Evolutionary conservation across 2,113 vertebrate species (phyloP).

Genomic region (Plecturocebus donacophilus): DNA sequence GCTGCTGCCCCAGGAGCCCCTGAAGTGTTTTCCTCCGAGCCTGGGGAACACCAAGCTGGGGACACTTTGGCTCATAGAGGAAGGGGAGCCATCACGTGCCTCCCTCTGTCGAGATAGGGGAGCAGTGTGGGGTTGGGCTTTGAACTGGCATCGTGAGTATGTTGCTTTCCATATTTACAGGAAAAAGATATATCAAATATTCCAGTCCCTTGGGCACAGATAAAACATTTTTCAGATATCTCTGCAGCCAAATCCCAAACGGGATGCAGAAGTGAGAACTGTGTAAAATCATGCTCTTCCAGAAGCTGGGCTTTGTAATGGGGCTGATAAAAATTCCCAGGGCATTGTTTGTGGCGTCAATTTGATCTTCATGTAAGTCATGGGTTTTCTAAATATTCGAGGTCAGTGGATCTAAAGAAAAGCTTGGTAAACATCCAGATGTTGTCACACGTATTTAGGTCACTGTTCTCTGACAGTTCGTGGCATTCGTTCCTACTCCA

Average conservation of each 20-base stretch:
- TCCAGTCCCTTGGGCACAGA: neutral
- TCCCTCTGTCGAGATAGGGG: fast-evolving
- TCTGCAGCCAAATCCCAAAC: too few relatives aligned
- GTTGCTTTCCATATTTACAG: neutral
- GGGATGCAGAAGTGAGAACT: neutral
- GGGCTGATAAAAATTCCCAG: neutral
- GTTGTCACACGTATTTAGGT: neutral
- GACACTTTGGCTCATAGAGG: too few relatives aligned
- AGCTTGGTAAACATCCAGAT: neutral
- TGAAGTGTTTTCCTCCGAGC: neutral
- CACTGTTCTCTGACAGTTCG: fast-evolving
- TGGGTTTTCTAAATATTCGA: neutral
- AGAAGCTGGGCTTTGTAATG: neutral
- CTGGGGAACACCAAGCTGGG: neutral
- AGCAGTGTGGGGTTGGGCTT: neutral
- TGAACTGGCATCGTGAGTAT: neutral
- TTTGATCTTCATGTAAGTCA: neutral
- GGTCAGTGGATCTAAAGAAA: neutral
- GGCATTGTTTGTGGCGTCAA: neutral
- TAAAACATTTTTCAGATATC: neutral
- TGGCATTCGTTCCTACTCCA: fast-evolving
- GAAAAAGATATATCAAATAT: neutral
- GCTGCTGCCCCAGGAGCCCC: neutral
- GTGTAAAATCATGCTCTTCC: too few relatives aligned
- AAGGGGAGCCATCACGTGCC: neutral